Percentiles rank a stretch among this genome's conserved stretches.
phyloP scores from a whole-genome alignment of 1,140 invertebrate species.

The Papilio polytes region DNA sequence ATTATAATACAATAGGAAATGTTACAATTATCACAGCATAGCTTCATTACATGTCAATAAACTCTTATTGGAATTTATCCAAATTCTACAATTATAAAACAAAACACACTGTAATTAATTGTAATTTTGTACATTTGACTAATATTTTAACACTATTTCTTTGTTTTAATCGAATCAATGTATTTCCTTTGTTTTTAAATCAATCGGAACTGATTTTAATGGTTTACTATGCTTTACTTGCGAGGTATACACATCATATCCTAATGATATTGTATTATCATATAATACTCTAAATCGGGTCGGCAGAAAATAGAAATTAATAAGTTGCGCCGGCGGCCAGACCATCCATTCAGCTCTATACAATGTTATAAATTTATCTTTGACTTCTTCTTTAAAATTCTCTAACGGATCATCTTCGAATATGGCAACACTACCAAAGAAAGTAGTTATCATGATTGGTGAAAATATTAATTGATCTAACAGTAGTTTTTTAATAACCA shows the following conservation, averaged over 20 bases:
- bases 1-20: constrained; percentile 36
- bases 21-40: constrained; percentile 63
- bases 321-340: constrained; percentile 89
- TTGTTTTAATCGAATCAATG: constrained; percentile 44
- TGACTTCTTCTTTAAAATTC: constrained; percentile 89
- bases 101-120: background rate
- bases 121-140: background rate
- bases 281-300: constrained; percentile 94
- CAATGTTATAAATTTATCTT: constrained; percentile 90
- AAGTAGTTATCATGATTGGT: constrained; percentile 91
- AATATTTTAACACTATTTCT: background rate
- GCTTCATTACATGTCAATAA: constrained; percentile 45
- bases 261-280: constrained; percentile 95
- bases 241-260: constrained; percentile 96
- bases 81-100: constrained; percentile 4
- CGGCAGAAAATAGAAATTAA: constrained; percentile 95
- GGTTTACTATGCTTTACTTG: constrained; percentile 90
- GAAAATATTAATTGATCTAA: constrained; percentile 95
- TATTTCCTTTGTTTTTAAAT: constrained; percentile 42
- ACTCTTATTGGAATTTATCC: constrained; percentile 21
- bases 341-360: constrained; percentile 93
- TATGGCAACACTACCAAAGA: constrained; percentile 91
- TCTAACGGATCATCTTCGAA: constrained; percentile 87
- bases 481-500: constrained; percentile 93
- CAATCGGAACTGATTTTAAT: constrained; percentile 49